Evolutionary conservation across 2,888 invertebrate genomes (phyloP), one percentile per base, ranked within the genome.

Genomic region (Xylophagus ater): DNA sequence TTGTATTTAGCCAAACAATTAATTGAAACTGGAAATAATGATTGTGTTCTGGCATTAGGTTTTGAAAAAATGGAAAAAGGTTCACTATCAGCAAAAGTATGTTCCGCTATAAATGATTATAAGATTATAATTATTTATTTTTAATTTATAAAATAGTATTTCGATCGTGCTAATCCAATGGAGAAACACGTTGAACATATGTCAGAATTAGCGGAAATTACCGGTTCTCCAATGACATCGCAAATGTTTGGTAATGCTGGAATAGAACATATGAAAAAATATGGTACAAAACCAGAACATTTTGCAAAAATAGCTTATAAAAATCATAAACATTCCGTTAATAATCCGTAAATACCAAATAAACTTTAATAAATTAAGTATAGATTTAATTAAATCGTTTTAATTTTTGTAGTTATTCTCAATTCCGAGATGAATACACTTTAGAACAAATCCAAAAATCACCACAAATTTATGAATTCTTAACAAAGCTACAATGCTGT

Each of bases 11-110:
- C 82, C 0, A 92, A 92, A 59, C 92, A 96, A 63, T 73, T 94
- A 14, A 70, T 98, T n/a, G 85, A 90, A 66, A 79, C 84, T 45
- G 93, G 90, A 9, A 71, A 78, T 53, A 77, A 81, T 12, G 85
- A 94, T 52, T 87, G 96, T 56, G 81, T 87, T 0, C 66, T 98
- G 40, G 96, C 94, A 2, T 67, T 96, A 20, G 98, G 98, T 4
- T 98, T 98, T 62, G 98, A 98, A 59, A 97, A 96, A 67, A 98
- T 98, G 98, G 81, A 93, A 49, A 74, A 78, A 10, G 97, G 97
- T 1, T 92, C 96, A 1, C 69, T 98, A 9, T 68, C 75, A 10
- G 65, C 76, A 0, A 81, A 79, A 64, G 85, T n/a, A n/a, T n/a
- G n/a, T n/a, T n/a, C n/a, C n/a, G n/a, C n/a, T n/a, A n/a, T n/a